Evolutionary conservation across 1,140 invertebrate species (phyloP).

Genomic region (Dreissena rostriformis): DNA sequence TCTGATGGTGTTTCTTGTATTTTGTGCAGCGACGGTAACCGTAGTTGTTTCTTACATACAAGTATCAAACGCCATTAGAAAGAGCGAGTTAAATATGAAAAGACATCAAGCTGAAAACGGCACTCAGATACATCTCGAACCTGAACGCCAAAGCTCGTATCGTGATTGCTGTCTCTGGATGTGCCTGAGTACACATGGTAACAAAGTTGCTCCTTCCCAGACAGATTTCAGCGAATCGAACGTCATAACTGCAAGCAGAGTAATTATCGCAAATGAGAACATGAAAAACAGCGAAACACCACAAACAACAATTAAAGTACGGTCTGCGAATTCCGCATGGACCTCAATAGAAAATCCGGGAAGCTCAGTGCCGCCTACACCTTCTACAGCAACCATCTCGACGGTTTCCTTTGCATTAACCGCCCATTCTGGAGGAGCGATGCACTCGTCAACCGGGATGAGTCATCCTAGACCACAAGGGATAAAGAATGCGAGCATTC

Average conservation of each 20-base stretch:
- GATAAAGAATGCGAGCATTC: neutral
- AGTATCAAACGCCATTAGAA: neutral
- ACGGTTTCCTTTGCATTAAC: neutral
- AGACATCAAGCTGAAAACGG: neutral
- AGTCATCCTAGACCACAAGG: neutral
- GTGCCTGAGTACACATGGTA: neutral
- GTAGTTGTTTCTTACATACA: neutral
- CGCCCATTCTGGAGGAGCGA: neutral
- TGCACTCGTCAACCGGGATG: too few relatives aligned
- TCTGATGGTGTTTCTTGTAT: neutral
- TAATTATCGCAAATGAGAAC: neutral
- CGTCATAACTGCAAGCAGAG: neutral
- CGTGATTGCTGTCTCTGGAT: neutral
- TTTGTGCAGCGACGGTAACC: neutral
- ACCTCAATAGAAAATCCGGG: neutral
- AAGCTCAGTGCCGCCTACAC: neutral
- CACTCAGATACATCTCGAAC: neutral
- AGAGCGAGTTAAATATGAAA: neutral
- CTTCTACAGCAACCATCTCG: neutral
- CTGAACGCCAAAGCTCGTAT: too few relatives aligned
- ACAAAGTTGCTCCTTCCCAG: neutral
- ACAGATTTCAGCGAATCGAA: neutral
- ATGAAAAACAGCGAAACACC: too few relatives aligned
- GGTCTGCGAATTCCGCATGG: too few relatives aligned
- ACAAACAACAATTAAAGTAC: neutral